These are phyloP conservation scores for Periplaneta americana DNA, from an alignment of 1,140 invertebrate genomes.

Conservation along the genomic window DNA sequence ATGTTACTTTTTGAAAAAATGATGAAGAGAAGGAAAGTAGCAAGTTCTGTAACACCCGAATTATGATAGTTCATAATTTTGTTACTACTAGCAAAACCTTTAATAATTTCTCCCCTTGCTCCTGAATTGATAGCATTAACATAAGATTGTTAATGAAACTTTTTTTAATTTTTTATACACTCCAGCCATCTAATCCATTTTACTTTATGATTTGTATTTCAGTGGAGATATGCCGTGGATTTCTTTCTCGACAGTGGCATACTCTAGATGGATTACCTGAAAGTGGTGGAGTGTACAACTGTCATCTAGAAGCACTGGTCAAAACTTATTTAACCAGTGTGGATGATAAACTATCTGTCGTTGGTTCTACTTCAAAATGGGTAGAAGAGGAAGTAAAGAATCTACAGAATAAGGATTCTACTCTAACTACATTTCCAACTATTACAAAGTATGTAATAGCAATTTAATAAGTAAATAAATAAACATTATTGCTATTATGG, in stretches of 20 bases:
- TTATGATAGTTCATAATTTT: no score
- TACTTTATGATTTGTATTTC: not conserved
- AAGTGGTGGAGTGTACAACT: constrained; percentile 38
- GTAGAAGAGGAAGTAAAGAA: constrained; percentile 22
- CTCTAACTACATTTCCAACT: constrained; percentile 25
- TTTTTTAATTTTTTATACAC: no score
- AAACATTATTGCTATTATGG: no score
- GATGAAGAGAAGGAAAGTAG: no score
- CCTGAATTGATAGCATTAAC: no score
- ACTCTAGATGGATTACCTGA: constrained; percentile 42
- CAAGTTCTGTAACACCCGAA: no score
- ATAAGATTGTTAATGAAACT: no score
- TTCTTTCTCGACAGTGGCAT: constrained; percentile 48
- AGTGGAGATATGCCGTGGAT: constrained; percentile 37
- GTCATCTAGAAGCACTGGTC: not conserved
- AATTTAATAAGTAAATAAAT: no score
- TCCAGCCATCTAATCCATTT: no score
- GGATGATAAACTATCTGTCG: not conserved
- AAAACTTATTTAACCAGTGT: not conserved
- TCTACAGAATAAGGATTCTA: constrained; percentile 20
- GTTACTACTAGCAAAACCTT: no score
- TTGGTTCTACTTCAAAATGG: not conserved
- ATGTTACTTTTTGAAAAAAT: no score
- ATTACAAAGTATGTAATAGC: constrained; percentile 26
- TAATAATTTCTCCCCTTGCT: no score